Conservation (phyloP, 92 coral and sea anemone species). For the Pocillopora meandrina region DNA sequence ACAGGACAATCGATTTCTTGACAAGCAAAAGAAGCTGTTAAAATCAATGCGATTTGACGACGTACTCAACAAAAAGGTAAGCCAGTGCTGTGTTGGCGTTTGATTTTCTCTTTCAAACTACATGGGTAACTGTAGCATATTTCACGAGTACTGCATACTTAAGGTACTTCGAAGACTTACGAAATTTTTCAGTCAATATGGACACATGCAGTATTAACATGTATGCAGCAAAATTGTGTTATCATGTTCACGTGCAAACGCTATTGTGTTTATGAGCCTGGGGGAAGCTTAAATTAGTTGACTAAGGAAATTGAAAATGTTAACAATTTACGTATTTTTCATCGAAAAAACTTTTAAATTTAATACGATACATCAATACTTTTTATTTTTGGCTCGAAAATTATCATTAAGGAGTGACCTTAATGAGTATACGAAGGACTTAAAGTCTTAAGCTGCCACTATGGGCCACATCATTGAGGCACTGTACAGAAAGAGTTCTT, state of each 20-base stretch:
- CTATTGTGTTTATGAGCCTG: too few relatives aligned
- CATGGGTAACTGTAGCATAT: not conserved
- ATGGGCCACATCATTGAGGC: too few relatives aligned
- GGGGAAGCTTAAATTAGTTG: too few relatives aligned
- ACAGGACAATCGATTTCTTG: slow-evolving; percentile 96
- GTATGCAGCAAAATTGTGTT: not conserved
- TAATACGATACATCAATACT: too few relatives aligned
- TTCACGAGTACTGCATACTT: not conserved
- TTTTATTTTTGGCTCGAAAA: too few relatives aligned
- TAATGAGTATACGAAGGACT: too few relatives aligned
- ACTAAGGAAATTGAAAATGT: too few relatives aligned
- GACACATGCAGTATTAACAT: not conserved
- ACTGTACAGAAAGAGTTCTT: too few relatives aligned
- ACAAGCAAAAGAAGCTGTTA: slow-evolving; percentile 94
- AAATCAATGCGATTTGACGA: slow-evolving; percentile 91
- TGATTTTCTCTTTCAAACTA: not conserved
- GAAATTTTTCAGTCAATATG: not conserved
- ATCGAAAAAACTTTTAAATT: too few relatives aligned
- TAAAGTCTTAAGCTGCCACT: too few relatives aligned
- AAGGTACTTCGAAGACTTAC: not conserved
- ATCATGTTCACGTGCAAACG: not conserved
- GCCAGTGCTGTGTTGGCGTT: not conserved
- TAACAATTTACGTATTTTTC: too few relatives aligned
- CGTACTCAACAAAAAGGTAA: slow-evolving; percentile 74
- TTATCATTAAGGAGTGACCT: too few relatives aligned